Evolutionary conservation across 2,888 invertebrate species (phyloP), one percentile per base, ranked within the genome.

Genomic region (Eupithecia centaureata): DNA sequence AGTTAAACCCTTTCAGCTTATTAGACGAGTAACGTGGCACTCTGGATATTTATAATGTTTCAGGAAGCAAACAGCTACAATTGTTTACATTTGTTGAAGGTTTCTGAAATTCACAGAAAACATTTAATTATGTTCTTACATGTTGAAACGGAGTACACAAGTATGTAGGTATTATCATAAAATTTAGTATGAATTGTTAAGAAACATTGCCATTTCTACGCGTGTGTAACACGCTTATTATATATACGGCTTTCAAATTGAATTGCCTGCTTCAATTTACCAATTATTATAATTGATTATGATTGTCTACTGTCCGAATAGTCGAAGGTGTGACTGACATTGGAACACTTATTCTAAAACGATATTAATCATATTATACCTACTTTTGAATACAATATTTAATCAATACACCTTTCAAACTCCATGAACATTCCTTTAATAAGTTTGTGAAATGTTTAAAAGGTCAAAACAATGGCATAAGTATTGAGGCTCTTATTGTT

Each of bases 201-300:
- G 47, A 22, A 22, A 12, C 22, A 22, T 22, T 47, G 47, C 22
- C 22, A 47, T 47, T 47, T 22, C 47, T 47, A 22, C 47, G 47
- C 47, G 47, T 47, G 47, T 47, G 3, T 47, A 47, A 47, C 47
- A 47, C 47, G 47, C 18, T n/a, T n/a, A n/a, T n/a, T n/a, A n/a
- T n/a, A n/a, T n/a, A n/a, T n/a, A 22, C 8, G 8, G 47, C 47
- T 18, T 42, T 7, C n/a, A 38, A 18, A 42, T 42, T n/a, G n/a
- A 18, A 18, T 42, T 42, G 4, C 42, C 42, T 42, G 42, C 18
- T 42, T 0, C 10, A 8, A 18, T 18, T 42, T 18, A 42, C 18
- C 8, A 42, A n/a, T 38, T 42, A 7, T 10, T 47, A 47, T 22
- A 12, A 47, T 47, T 42, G 10, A 42, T 42, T 18, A n/a, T n/a